Evolutionary conservation across 2,113 vertebrate species (phyloP), one percentile per base, ranked within the genome.

Genomic region (Semicossyphus pulcher): DNA sequence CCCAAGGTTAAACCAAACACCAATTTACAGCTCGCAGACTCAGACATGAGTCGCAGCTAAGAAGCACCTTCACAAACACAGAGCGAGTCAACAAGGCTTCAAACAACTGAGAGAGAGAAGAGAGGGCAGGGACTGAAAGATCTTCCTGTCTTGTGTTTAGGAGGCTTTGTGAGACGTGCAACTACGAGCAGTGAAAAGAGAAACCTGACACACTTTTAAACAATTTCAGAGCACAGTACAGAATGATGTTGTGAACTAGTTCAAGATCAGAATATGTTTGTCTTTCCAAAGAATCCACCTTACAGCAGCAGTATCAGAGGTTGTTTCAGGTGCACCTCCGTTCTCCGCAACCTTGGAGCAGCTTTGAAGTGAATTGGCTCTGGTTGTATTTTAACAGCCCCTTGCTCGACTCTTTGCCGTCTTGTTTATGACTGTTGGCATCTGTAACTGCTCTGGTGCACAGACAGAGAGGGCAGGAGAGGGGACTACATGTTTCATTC

Each of bases 371-470:
- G 34, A 77, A 79, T 57, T 72, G 79, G 74, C 81, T 80, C 39
- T 7, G 48, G 78, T 81, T 76, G 60, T 78, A 76, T 88, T 86
- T 90, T 71, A 83, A 86, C 89, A 78, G 72, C 56, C 49, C 76
- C 57, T 57, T 51, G 39, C 56, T 75, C 45, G 70, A 76, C 73
- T 64, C 72, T 88, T 80, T 81, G 81, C 65, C 36, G 82, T 64
- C 76, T 86, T 86, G 78, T 90, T 93, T 88, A 90, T 47, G 76
- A 76, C 72, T 56, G 59, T 48, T 49, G 80, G 74, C 71, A 80
- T 87, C 44, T 12, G 37, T 76, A 69, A 63, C 61, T 10, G 73
- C 72, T 72, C 72, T 32, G 86, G 53, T 76, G 74, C 59, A 86
- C 66, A 81, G 60, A 61, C 72, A 10, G 49, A 65, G 34, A 36